phyloP scores from a whole-genome alignment of 2,113 vertebrate species.

The Prochilodus magdalenae region DNA sequence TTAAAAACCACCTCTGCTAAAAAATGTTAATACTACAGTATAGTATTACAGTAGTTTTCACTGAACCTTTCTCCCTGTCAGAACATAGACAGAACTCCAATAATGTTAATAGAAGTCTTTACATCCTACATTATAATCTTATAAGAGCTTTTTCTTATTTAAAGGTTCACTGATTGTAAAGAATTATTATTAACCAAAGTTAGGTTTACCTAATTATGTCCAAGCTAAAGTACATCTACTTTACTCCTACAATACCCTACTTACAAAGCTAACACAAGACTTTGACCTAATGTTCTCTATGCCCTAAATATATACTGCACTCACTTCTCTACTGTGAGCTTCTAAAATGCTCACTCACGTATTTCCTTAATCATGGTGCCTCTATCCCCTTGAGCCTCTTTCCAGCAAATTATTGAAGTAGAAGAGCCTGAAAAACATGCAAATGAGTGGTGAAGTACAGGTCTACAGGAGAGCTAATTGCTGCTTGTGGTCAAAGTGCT shows the following conservation, averaged over 20 bases:
- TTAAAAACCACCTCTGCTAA: neutral
- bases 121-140: too few species aligned
- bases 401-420: conserved; percentile 52
- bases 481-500: conserved; percentile 40
- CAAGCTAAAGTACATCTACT: neutral
- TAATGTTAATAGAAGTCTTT: too few species aligned
- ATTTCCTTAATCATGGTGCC: conserved; percentile 20
- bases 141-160: neutral
- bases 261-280: neutral
- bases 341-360: neutral
- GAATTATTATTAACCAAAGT: neutral
- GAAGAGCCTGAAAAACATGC: conserved; percentile 63
- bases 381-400: conserved; percentile 53
- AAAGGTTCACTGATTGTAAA: neutral
- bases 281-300: neutral
- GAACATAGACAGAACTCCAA: too few species aligned
- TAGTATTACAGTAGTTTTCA: neutral
- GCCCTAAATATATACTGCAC: neutral
- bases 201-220: neutral
- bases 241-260: neutral
- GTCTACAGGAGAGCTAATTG: conserved; percentile 45
- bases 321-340: neutral
- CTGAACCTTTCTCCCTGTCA: too few species aligned
- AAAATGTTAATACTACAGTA: neutral
- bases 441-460: conserved; percentile 51